Evolutionary conservation across 2,113 vertebrate genomes (phyloP).

Genomic region (Cebidichthys violaceus): DNA sequence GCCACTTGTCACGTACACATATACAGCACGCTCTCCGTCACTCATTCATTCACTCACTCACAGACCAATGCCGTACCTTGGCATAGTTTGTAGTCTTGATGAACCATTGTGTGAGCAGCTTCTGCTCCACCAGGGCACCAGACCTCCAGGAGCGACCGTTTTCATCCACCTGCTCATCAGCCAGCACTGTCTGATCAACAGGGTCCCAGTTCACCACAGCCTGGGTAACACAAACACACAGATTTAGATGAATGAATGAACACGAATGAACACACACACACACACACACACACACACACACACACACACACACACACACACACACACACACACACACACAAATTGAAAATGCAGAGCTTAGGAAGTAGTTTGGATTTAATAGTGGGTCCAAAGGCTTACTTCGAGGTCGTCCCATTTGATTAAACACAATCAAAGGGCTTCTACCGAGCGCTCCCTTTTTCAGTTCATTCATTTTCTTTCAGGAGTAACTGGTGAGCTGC

Average conservation of each 20-base stretch:
- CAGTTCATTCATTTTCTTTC: conserved; percentile 29
- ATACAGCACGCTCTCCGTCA: not conserved
- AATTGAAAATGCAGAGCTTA: conserved; percentile 46
- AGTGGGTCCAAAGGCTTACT: conserved; percentile 37
- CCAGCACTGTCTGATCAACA: conserved; percentile 95
- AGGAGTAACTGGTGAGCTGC: conserved; percentile 20
- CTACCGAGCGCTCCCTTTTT: conserved; percentile 8
- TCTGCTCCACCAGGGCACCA: conserved; percentile 94
- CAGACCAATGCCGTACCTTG: conserved; percentile 84
- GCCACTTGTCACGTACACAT: not conserved
- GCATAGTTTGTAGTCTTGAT: conserved; percentile 96
- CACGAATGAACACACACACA: conserved; percentile 4
- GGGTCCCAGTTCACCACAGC: conserved; percentile 98
- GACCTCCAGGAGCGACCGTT: conserved; percentile 95
- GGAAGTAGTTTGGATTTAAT: conserved; percentile 51
- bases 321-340: conserved; percentile 6
- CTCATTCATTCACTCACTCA: not conserved
- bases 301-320: conserved; percentile 19
- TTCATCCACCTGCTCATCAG: conserved; percentile 97
- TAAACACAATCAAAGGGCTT: conserved; percentile 53
- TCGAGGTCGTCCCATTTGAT: conserved; percentile 56
- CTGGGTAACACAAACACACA: conserved; percentile 73
- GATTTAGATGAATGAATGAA: not conserved
- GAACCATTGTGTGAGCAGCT: conserved; percentile 96
- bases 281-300: conserved; percentile 14